Percentiles rank a stretch among this genome's conserved stretches.
Evolutionary conservation across 2,113 vertebrate genomes (phyloP).

Genomic region (Petrocephalus microphthalmus): DNA sequence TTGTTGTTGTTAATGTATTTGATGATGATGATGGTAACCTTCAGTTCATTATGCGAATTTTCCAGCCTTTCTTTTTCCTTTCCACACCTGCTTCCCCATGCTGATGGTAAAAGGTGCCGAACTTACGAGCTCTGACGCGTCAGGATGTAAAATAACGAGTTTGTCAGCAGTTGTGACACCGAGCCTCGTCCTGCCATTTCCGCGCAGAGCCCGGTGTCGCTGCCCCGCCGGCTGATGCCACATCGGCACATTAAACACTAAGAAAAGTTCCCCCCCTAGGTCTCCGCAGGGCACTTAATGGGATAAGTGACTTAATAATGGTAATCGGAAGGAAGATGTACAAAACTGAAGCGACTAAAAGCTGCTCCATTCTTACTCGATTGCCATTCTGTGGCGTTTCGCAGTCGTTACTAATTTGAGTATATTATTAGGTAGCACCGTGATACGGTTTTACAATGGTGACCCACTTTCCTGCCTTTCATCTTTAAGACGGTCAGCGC

Average conservation of each 20-base stretch:
- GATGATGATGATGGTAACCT: neutral
- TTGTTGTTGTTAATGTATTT: neutral
- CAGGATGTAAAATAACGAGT: neutral
- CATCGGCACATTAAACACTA: neutral
- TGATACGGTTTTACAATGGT: neutral
- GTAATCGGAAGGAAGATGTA: neutral
- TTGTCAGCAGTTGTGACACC: neutral
- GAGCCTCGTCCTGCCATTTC: neutral
- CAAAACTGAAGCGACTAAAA: neutral
- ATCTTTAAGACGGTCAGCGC: neutral
- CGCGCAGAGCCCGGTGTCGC: neutral
- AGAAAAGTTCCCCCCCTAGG: neutral
- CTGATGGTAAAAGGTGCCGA: neutral
- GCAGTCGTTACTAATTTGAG: neutral
- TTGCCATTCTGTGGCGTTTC: neutral
- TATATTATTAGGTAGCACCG: neutral
- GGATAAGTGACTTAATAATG: neutral
- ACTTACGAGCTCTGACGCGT: neutral
- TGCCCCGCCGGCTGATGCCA: too few species aligned
- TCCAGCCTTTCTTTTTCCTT: neutral
- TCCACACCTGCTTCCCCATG: neutral
- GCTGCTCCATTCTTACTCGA: neutral
- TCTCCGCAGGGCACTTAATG: neutral
- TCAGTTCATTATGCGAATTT: neutral
- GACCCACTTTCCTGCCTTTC: neutral